Base-by-base conservation (phyloP, 2,797 vertebrate species). In the Pipistrellus pygmaeus region DNA sequence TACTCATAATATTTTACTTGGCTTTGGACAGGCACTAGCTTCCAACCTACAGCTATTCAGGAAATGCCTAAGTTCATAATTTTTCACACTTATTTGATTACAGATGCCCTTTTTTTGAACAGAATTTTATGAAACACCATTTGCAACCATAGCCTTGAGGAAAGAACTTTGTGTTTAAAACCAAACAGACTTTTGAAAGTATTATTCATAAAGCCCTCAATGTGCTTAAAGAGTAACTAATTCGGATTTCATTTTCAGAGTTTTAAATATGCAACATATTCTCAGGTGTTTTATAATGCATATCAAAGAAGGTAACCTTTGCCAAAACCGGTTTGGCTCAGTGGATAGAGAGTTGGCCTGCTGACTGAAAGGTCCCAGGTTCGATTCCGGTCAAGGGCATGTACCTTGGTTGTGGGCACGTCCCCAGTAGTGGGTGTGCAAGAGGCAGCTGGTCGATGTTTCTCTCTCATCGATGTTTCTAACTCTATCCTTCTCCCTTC, bases 151-250 rank as follows among this genome's bases (percentile, higher is more conserved):
- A 62, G 32, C 13, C 62, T 77, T 82, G 57, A 91, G 62, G 72
- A 69, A 86, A 86, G 32, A 83, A 3, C 4, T 95, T 77, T 80
- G 32, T 80, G 32, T 91, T 88, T 78, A 81, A 82, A 72, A 88
- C 15, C 72, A 89, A 89, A 41, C 86, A 55, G 18, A 75, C 21
- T 78, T 83, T 86, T 64, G 51, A 72, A 93, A 88, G 23, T 53
- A 41, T 41, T 89, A 68, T 88, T 89, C 86, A 69, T 86, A 69
- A 85, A 89, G 23, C 46, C 17, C 7, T 32, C 6, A n/a, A 30
- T 60, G 38, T 48, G 53, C 27, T 48, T 71, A 13, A 75, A 57
- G 51, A 86, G n/a, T 57, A n/a, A 76, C n/a, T 90, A 69, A 48
- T 80, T 77, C 76, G 5, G 7, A 41, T 69, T 86, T 93, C 13